A percentile compares a stretch with the other conserved stretches of the same genome.
phyloP scores from a whole-genome alignment of 1,140 invertebrate species.

The Orussus abietinus region DNA sequence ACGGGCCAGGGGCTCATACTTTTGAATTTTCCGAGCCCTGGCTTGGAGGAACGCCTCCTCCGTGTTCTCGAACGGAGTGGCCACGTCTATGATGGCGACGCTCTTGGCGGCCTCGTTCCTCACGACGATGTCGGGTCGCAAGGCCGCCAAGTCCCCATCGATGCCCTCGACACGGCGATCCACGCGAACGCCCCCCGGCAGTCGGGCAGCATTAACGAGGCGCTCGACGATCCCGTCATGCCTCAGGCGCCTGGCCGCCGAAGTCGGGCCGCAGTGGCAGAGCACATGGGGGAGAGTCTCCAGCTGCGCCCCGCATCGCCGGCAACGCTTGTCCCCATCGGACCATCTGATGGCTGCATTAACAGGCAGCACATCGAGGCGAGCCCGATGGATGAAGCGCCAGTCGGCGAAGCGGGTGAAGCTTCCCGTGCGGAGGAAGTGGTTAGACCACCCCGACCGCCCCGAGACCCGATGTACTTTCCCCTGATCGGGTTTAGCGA shows the following conservation, averaged over 20 bases:
- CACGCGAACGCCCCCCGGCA: slow-evolving; percentile 2
- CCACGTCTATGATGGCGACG: slow-evolving; percentile 33
- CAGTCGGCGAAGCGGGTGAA: slow-evolving; percentile 38
- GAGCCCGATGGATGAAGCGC: slow-evolving; percentile 42
- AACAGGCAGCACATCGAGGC: slow-evolving; percentile 33
- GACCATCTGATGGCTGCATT: slow-evolving; percentile 24
- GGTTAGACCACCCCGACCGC: slow-evolving; percentile 12
- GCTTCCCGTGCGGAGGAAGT: slow-evolving; percentile 28
- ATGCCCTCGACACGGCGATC: slow-evolving; percentile 15
- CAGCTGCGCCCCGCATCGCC: slow-evolving; percentile 19
- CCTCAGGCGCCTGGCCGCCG: slow-evolving; percentile 4
- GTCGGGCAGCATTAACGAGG: slow-evolving; percentile 5
- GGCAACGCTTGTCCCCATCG: slow-evolving; percentile 23
- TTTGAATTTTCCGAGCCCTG: slow-evolving; percentile 19
- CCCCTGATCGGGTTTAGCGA: slow-evolving; percentile 22
- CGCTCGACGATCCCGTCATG: slow-evolving; percentile 19
- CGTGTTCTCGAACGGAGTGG: slow-evolving; percentile 42
- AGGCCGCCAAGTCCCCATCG: slow-evolving; percentile 10
- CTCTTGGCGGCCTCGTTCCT: slow-evolving; percentile 19
- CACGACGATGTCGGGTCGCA: slow-evolving; percentile 36
- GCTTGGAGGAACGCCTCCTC: slow-evolving; percentile 17
- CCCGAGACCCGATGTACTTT: slow-evolving; percentile 19
- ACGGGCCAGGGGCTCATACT: slow-evolving; percentile 25
- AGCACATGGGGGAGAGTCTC: slow-evolving; percentile 37
- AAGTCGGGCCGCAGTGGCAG: slow-evolving; percentile 26